These are phyloP conservation scores for Phytoseiulus persimilis DNA, from an alignment of 2,888 invertebrate genomes.

Conservation along the genomic window DNA sequence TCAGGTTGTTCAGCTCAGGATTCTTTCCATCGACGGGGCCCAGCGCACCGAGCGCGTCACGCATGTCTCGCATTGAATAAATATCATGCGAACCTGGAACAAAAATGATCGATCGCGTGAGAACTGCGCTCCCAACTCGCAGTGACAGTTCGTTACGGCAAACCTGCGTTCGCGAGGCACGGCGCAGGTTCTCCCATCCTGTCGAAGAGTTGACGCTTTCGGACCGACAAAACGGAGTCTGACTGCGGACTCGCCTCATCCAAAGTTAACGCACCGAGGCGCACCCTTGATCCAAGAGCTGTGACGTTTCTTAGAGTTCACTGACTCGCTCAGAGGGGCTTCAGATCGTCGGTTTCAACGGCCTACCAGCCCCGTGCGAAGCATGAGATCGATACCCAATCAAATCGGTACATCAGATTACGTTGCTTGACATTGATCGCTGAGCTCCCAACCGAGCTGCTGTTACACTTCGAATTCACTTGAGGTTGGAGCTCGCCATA, in stretches of 20 bases:
- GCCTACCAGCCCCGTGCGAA: background rate
- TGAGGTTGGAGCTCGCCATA: too few relatives aligned
- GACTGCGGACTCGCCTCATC: background rate
- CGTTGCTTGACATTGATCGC: background rate
- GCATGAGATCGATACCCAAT: background rate
- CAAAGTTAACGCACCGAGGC: background rate
- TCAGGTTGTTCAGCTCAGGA: constrained; percentile 77
- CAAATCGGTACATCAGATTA: background rate
- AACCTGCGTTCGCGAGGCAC: too few relatives aligned
- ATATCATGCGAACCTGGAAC: constrained; percentile 69
- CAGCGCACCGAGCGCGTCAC: constrained; percentile 76
- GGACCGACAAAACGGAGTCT: background rate
- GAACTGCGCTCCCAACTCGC: background rate
- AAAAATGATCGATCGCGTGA: background rate
- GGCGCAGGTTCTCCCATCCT: background rate
- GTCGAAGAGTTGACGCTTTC: background rate
- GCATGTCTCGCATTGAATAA: constrained; percentile 70
- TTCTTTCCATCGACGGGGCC: constrained; percentile 75
- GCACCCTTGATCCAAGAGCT: too few relatives aligned
- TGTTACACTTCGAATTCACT: too few relatives aligned
- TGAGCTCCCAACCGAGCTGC: too few relatives aligned
- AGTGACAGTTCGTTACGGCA: background rate
- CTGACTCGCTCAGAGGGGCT: background rate
- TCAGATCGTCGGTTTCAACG: background rate
- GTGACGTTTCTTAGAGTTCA: background rate